Conservation (phyloP, 2,797 vertebrate species). For the Gila robusta region DNA sequence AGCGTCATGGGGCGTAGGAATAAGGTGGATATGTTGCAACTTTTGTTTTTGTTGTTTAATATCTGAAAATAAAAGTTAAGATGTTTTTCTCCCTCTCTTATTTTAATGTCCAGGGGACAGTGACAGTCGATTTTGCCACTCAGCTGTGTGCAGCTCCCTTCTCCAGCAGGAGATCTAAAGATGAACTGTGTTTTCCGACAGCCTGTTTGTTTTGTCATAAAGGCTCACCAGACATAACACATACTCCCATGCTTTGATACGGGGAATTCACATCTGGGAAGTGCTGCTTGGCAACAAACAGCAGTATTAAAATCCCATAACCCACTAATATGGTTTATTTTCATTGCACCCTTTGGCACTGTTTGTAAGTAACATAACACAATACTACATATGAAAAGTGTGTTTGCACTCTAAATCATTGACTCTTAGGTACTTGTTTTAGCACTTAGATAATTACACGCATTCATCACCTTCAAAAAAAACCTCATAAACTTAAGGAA, state of each 20-base stretch:
- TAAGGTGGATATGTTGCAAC: neutral
- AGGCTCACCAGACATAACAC: constrained; percentile 17
- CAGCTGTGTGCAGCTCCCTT: constrained; percentile 20
- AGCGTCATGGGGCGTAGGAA: too few relatives aligned
- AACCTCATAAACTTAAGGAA: neutral
- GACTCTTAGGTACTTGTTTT: neutral
- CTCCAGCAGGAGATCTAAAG: constrained; percentile 10
- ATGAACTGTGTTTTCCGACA: constrained; percentile 38
- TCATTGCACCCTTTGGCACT: constrained; percentile 9
- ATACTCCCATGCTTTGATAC: constrained; percentile 7
- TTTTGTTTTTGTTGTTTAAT: neutral
- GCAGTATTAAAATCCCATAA: neutral
- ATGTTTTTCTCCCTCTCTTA: neutral
- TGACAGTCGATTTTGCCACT: neutral
- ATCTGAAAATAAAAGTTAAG: neutral
- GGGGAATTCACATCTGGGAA: constrained; percentile 23
- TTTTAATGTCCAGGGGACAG: neutral
- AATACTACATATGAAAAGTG: constrained; percentile 1
- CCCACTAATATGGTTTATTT: constrained; percentile 5
- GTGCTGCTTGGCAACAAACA: constrained; percentile 20
- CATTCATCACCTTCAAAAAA: neutral
- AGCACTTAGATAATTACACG: neutral
- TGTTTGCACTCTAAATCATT: constrained; percentile 22
- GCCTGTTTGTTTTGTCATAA: constrained; percentile 35
- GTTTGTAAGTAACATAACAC: neutral